phyloP scores from a whole-genome alignment of 2,113 vertebrate genomes.

The Girardinichthys multiradiatus region DNA sequence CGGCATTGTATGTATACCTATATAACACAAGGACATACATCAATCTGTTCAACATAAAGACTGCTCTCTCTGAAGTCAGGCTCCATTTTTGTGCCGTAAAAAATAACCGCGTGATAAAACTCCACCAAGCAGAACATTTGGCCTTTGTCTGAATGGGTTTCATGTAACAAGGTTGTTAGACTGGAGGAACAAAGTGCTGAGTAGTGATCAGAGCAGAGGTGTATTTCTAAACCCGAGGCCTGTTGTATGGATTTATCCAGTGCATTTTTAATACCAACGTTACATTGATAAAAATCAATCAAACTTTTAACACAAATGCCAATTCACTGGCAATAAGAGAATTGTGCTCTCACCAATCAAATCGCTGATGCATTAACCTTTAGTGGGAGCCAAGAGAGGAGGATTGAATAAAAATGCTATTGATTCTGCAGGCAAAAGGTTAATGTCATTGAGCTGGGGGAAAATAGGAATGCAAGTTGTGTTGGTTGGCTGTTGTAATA shows the following conservation, averaged over 20 bases:
- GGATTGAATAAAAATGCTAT: conserved; percentile 57
- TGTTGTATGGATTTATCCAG: conserved; percentile 28
- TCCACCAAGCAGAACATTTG: conserved; percentile 35
- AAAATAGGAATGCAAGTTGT: conserved; percentile 31
- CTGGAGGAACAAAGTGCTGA: conserved; percentile 26
- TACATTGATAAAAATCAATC: conserved; percentile 37
- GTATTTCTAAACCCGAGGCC: conserved; percentile 33
- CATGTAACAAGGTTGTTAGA: conserved; percentile 50
- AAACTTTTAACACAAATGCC: conserved; percentile 34
- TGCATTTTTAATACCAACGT: conserved; percentile 18
- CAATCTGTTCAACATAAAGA: conserved; percentile 2
- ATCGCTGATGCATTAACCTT: conserved; percentile 63
- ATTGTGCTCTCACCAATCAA: conserved; percentile 41
- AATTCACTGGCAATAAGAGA: conserved; percentile 33
- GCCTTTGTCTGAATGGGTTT: conserved; percentile 45
- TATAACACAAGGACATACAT: background rate
- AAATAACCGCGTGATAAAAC: conserved; percentile 26
- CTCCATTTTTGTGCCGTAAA: background rate
- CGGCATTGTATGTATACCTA: background rate
- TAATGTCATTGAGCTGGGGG: conserved; percentile 39
- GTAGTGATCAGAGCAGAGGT: conserved; percentile 18
- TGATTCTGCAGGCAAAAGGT: conserved; percentile 63
- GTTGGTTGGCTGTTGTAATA: background rate
- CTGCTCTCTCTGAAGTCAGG: background rate
- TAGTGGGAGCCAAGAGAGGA: conserved; percentile 29